These are phyloP conservation scores for Motacilla alba DNA, from an alignment of 2,113 vertebrate genomes.

Conservation along the genomic window DNA sequence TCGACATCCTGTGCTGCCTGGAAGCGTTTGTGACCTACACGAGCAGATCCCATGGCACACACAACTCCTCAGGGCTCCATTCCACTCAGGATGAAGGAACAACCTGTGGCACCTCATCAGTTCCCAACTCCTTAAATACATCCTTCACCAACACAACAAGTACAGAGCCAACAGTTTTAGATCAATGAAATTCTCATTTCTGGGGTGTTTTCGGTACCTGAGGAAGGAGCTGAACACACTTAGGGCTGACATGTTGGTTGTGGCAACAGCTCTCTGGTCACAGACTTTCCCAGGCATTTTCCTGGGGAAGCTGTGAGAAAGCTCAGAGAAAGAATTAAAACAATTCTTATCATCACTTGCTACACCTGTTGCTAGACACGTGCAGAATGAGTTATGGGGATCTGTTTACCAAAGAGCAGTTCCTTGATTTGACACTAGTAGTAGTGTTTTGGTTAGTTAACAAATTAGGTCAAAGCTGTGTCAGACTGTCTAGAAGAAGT, in stretches of 20 bases:
- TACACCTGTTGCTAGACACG: no score
- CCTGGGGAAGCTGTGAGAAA: no score
- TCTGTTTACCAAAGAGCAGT: neutral
- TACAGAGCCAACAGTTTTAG: neutral
- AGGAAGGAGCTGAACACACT: neutral
- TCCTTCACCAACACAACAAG: neutral
- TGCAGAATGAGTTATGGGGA: neutral
- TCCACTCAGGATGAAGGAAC: neutral
- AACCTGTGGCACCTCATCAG: neutral
- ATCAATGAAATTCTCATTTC: neutral
- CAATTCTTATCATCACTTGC: neutral
- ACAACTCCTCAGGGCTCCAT: neutral
- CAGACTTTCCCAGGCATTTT: neutral
- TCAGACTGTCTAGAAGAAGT: no score
- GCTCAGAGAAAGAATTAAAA: neutral
- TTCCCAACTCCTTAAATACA: neutral
- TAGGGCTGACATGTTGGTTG: no score
- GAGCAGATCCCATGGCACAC: fast-evolving
- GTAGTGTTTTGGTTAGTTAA: neutral
- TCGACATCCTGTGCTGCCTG: neutral
- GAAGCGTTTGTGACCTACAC: neutral
- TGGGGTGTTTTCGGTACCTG: neutral
- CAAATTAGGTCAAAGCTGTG: no score
- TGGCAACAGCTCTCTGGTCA: neutral
- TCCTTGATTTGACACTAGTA: neutral